Evolutionary conservation across 2,888 invertebrate genomes (phyloP).

Genomic region (Synergus laeviventris): DNA sequence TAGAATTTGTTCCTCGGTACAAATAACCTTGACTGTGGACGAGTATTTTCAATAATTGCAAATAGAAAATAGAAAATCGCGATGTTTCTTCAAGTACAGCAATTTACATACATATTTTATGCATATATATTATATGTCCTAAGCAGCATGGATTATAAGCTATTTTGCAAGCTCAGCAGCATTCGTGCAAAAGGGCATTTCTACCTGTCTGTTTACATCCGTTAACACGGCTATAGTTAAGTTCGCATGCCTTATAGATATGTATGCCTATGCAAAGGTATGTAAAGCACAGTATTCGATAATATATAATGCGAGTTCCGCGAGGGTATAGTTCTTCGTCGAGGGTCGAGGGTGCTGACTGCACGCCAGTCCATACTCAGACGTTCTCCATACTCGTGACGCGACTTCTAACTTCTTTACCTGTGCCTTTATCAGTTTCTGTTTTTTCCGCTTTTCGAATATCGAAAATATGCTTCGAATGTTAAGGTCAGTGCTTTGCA

Average conservation of each 20-base stretch:
- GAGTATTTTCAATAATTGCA: constrained; percentile 9
- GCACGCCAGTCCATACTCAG: constrained; percentile 72
- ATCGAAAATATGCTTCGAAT: background rate
- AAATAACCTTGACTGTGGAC: background rate
- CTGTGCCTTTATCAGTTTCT: background rate
- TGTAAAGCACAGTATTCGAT: constrained; percentile 57
- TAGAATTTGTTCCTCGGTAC: background rate
- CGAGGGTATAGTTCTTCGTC: constrained; percentile 58
- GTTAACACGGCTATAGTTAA: constrained; percentile 21
- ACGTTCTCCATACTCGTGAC: constrained; percentile 72
- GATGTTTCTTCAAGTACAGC: background rate
- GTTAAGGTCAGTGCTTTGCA: background rate
- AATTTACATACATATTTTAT: background rate
- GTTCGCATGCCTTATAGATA: constrained; percentile 13
- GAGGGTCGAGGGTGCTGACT: constrained; percentile 61
- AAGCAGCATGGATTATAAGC: background rate
- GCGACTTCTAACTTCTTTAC: constrained; percentile 59
- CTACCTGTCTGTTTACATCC: constrained; percentile 14
- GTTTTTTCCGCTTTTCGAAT: background rate
- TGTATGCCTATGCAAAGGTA: constrained; percentile 39
- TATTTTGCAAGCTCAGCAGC: background rate
- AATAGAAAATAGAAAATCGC: background rate
- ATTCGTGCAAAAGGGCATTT: constrained; percentile 13
- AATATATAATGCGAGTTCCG: constrained; percentile 61
- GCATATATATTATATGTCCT: background rate